Evolutionary conservation across 2,888 invertebrate genomes (phyloP), one percentile per base, ranked within the genome.

Genomic region (Sphaerophoria taeniata): DNA sequence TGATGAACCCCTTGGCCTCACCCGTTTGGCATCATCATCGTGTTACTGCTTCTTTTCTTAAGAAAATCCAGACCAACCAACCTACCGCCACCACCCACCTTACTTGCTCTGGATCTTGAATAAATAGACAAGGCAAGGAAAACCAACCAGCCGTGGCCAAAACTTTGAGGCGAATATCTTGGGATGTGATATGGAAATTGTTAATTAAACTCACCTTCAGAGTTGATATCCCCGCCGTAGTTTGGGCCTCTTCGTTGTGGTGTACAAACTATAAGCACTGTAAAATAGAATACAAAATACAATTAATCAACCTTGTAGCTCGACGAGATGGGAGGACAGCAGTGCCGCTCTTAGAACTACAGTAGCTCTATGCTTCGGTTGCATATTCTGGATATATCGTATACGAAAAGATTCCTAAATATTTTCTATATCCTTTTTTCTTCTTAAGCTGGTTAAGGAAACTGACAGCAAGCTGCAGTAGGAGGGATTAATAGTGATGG

Each of bases 161-260:
- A 84, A 76, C 85, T 85, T 85, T 81, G 81, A 77, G 81, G 85
- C 80, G 73, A 81, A 85, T 85, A 85, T 81, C 85, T 77, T 85
- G 73, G 85, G 85, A 73, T 85, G 81, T 85, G 87, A 87, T 79
- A 77, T 87, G 87, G 82, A 90, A 90, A 89, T 89, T 89, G 89
- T 90, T 90, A 90, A 90, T 90, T 90, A 89, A 90, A 90, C 92
- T 92, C 90, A 91, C 91, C 90, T 88, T 91, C 91, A 63, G 89
- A 75, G 90, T 92, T 91, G 88, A 91, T 89, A 89, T 90, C 89
- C 87, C 88, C 89, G 87, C 88, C 88, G 87, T 88, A 63, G 63
- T 47, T 53, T 16, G 12, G 58, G 83, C 70, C 58, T 76, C 81
- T 88, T 83, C 89, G 89, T 82, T 89, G 87, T 87, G 90, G 90